phyloP scores from a whole-genome alignment of 1,140 invertebrate species.

The Drosophila carrolli region DNA sequence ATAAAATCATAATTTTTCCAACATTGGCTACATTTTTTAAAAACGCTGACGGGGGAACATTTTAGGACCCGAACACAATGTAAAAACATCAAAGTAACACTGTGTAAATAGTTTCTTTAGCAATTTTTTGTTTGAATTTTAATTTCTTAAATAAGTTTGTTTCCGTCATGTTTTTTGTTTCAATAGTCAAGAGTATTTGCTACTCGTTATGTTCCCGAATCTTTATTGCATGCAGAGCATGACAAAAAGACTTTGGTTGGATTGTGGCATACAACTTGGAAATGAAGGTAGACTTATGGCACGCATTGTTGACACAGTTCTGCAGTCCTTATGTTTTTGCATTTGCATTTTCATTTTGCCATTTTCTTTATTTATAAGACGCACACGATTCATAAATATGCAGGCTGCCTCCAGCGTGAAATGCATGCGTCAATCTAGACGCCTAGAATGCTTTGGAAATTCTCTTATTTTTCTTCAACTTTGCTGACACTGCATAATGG shows the following conservation, averaged over 20 bases:
- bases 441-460: conserved; percentile 38
- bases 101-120: too few species aligned
- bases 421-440: conserved; percentile 58
- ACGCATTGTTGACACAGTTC: conserved; percentile 77
- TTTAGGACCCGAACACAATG: too few species aligned
- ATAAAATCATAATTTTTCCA: too few species aligned
- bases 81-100: too few species aligned
- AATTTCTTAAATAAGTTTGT: too few species aligned
- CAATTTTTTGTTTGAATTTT: too few species aligned
- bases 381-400: conserved; percentile 73
- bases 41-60: too few species aligned
- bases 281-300: conserved; percentile 26
- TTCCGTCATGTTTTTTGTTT: neutral
- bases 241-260: conserved; percentile 4
- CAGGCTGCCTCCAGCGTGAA: conserved; percentile 44
- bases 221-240: neutral
- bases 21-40: too few species aligned
- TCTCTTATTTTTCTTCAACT: conserved; percentile 18
- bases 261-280: neutral
- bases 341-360: conserved; percentile 44
- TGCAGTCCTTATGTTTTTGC: conserved; percentile 25
- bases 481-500: conserved; percentile 52
- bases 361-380: conserved; percentile 69
- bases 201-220: neutral
- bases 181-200: neutral